Evolutionary conservation across 2,888 invertebrate species (phyloP), one percentile per base, ranked within the genome.

Genomic region (Amblyjoppa proteus): DNA sequence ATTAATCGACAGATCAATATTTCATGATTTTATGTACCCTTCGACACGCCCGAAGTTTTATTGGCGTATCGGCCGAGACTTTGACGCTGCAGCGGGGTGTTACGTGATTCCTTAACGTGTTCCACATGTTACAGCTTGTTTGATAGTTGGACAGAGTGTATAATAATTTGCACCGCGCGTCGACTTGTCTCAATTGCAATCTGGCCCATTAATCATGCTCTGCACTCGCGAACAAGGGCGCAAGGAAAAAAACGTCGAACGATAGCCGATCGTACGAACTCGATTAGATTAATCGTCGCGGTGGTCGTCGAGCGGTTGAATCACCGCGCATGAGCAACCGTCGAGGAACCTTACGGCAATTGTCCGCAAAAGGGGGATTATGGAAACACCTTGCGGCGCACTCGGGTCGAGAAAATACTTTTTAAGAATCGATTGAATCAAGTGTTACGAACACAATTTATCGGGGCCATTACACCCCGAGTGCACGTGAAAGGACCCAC

Each of bases 201-300:
- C 51, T 51, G 31, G 11, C 68, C 69, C 81, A 73, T 84, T 78
- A 84, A 84, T 84, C 84, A 74, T 64, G 68, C 53, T 69, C 28
- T 38, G n/a, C 7, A 28, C 13, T 0, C 7, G 58, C 11, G 11
- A 58, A 13, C 49, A 5, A 28, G 41, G 69, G 70, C 9, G 38
- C 34, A 58, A 34, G 31, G 4, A 71, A 53, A 77, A 51, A 70
- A 20, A 20, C 20, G 20, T 70, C 71, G 69, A 73, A 68, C 64
- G 75, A 83, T 69, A 64, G 16, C 64, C 75, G 61, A 84, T 84
- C 76, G 74, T 16, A 49, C 51, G 58, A 74, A 51, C 74, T 69
- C 51, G 79, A 75, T 74, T 74, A 78, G 56, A 78, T 20, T 64
- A 64, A 75, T 20, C 75, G 64, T 64, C 51, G 16, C 13, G 64